Percentiles rank a stretch among this genome's conserved stretches.
Conservation (phyloP, 2,888 invertebrate genomes). For the Ctena decussata region DNA sequence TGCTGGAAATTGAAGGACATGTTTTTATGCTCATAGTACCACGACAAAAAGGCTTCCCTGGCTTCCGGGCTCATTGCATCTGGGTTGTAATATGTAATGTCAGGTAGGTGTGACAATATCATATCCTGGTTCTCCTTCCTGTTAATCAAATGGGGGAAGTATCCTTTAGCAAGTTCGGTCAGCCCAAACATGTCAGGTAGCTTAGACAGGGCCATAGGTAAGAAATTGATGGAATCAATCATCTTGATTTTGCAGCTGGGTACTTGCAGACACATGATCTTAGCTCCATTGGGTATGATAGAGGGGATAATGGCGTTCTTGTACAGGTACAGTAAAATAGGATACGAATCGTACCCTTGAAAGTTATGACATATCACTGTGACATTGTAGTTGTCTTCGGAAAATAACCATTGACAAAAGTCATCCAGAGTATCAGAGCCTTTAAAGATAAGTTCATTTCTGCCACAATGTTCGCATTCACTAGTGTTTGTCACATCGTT, state of each 20-base stretch:
- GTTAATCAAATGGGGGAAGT: constrained; percentile 52
- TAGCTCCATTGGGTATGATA: not conserved
- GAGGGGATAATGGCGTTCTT: not conserved
- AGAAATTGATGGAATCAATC: constrained; percentile 11
- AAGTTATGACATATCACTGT: not conserved
- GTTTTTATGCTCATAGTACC: not conserved
- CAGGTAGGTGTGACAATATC: constrained; percentile 22
- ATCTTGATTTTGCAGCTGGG: not conserved
- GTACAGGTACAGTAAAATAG: not conserved
- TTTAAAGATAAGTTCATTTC: not conserved
- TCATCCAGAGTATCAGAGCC: not conserved
- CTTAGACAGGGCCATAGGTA: not conserved
- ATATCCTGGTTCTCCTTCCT: constrained; percentile 32
- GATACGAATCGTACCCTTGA: not conserved
- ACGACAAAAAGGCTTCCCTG: not conserved
- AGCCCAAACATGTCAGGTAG: not conserved
- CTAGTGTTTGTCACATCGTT: not conserved
- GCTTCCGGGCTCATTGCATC: not conserved
- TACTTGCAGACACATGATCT: not conserved
- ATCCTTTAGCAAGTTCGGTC: constrained; percentile 35
- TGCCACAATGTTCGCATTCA: constrained; percentile 17
- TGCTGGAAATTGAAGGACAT: not conserved
- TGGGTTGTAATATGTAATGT: not conserved
- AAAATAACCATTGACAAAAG: not conserved
- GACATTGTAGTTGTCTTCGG: not conserved